Evolutionary conservation across 2,888 invertebrate genomes (phyloP).

Genomic region (Euspilapteryx auroguttella): DNA sequence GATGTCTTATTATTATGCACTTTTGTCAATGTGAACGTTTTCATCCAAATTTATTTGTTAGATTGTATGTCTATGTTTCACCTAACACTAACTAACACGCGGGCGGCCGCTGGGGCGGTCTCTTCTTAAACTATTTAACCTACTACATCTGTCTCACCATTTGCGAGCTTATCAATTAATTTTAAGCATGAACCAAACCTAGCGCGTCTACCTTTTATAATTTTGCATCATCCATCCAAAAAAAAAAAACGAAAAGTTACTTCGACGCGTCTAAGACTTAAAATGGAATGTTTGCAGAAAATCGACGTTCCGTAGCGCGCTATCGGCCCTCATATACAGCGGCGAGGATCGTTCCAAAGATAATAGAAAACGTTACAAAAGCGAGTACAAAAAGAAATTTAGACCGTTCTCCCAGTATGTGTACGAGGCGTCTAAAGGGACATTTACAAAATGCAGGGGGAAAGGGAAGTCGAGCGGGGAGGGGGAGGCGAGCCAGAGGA

Average conservation of each 20-base stretch:
- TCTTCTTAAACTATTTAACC: conserved; percentile 44
- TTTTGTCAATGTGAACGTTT: conserved; percentile 42
- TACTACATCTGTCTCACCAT: conserved; percentile 53
- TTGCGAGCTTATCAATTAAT: conserved; percentile 55
- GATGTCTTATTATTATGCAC: conserved; percentile 41
- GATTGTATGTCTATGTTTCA: conserved; percentile 57
- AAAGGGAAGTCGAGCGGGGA: conserved; percentile 63
- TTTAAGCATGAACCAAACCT: conserved; percentile 51
- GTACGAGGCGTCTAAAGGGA: conserved; percentile 70
- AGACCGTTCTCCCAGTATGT: conserved; percentile 80
- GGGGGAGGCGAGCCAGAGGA: conserved; percentile 51
- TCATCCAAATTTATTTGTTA: conserved; percentile 44
- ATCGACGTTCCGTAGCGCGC: conserved; percentile 62
- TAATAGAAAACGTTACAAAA: conserved; percentile 70
- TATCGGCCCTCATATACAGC: conserved; percentile 61
- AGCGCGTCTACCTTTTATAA: conserved; percentile 52
- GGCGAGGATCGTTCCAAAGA: conserved; percentile 65
- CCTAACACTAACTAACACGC: conserved; percentile 38
- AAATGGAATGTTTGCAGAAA: conserved; percentile 60
- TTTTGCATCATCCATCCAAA: conserved; percentile 50
- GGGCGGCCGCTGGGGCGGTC: conserved; percentile 26
- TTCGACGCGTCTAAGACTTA: conserved; percentile 49
- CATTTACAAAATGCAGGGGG: conserved; percentile 64
- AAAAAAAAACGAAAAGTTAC: too few species aligned
- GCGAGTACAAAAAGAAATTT: conserved; percentile 82